A percentile compares a stretch with the other conserved stretches of the same genome.
Conservation (phyloP, 2,113 vertebrate species). For the Mobula hypostoma region DNA sequence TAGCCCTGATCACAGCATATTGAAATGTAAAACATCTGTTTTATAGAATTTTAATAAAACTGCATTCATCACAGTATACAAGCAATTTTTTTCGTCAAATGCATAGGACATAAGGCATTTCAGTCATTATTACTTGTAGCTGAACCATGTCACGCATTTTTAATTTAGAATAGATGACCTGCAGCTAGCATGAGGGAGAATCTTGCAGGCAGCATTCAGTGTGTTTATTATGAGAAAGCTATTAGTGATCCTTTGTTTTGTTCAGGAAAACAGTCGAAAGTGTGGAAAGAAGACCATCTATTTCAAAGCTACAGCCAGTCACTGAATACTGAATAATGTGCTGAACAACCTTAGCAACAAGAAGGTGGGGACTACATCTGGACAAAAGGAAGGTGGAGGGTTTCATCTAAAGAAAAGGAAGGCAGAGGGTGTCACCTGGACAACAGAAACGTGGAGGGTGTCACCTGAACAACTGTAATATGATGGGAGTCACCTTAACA, state of each 20-base stretch:
- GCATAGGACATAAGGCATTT: constrained; percentile 35
- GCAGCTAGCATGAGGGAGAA: not conserved
- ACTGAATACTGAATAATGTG: not conserved
- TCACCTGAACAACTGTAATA: not conserved
- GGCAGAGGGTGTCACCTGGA: too few species aligned
- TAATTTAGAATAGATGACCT: constrained; percentile 34
- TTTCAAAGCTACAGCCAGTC: not conserved
- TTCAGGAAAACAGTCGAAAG: not conserved
- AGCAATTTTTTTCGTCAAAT: constrained; percentile 33
- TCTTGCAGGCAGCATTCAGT: constrained; percentile 27
- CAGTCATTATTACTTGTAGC: constrained; percentile 37
- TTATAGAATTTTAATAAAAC: constrained; percentile 36
- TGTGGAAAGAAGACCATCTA: not conserved
- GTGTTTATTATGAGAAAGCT: constrained; percentile 27
- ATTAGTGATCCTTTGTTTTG: not conserved
- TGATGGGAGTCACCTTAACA: not conserved
- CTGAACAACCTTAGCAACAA: too few species aligned
- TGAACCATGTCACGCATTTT: constrained; percentile 38
- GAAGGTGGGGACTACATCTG: not conserved
- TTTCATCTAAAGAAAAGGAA: not conserved
- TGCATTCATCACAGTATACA: constrained; percentile 27
- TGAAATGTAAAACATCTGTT: constrained; percentile 33
- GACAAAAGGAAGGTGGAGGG: not conserved
- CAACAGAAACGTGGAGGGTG: not conserved
- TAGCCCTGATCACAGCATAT: constrained; percentile 28